Base-by-base conservation (phyloP, 2,797 vertebrate genomes). In the Borostomias antarcticus region DNA sequence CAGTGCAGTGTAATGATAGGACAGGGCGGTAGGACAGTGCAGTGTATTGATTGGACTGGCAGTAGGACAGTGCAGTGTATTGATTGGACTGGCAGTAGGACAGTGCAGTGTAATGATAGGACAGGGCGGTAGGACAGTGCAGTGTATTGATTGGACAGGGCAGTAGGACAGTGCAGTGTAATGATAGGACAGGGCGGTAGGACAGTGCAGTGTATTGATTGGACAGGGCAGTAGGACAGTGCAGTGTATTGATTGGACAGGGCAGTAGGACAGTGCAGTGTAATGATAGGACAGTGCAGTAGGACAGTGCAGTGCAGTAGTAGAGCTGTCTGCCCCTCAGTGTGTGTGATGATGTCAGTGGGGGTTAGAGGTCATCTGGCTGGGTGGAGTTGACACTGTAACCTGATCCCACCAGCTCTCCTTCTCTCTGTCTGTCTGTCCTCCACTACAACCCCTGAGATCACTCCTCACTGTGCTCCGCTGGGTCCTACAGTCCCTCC, bases 351-450 rank as follows among this genome's bases (percentile, higher is more conserved):
- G 59, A n/a, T 77, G 75, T 40, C 19, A 26, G 19, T n/a, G 6
- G 17, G 30, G 52, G 13, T 6, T 48, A 10, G 25, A 64, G 50
- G 67, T 87, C 66, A 70, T 84, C 78, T 84, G 80, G 85, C 86
- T 85, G 84, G 79, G 85, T 64, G 80, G 88, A 88, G 85, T 86
- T 87, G 77, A 85, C 81, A 84, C 78, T 89, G 86, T 88, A 91
- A 89, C 83, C 81, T 79, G 89, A 91, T 75, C 84, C 87, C 47
- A 28, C 37, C 53, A 23, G 15, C 23, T 50, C 33, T 35, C 58
- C 30, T 29, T 11, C 78, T 73, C 64, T 80, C 77, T 66, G 70
- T 82, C 85, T 86, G 86, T 88, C 85, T 83, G 82, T 74, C 72
- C 82, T 78, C 57, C 21, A 71, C 69, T 69, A 28, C 33, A 74